Evolutionary conservation across 2,113 vertebrate genomes (phyloP).

Genomic region (Labeo catla): DNA sequence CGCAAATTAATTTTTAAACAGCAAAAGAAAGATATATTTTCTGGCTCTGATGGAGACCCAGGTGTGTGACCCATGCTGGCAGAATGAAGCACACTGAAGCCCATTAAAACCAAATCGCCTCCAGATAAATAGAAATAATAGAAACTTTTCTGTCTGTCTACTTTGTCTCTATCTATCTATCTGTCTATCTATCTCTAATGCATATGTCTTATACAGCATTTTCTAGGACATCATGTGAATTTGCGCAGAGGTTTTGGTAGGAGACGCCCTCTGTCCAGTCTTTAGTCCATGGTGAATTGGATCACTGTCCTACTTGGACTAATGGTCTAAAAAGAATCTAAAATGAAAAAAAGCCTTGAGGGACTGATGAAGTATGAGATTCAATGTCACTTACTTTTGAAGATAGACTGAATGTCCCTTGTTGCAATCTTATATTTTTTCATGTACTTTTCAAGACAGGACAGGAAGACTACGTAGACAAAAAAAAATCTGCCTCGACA

Average conservation of each 20-base stretch:
- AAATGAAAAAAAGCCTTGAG: conserved; percentile 34
- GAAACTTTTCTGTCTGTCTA: conserved; percentile 50
- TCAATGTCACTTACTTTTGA: conserved; percentile 38
- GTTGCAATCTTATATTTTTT: background rate
- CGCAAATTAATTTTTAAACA: background rate
- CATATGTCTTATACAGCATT: conserved; percentile 21
- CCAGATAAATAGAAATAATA: conserved; percentile 65
- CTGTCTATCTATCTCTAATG: too few species aligned
- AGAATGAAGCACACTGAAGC: conserved; percentile 62
- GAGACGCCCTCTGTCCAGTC: conserved; percentile 17
- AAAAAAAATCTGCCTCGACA: background rate
- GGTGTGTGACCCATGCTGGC: conserved; percentile 65
- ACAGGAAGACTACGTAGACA: background rate
- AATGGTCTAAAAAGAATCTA: conserved; percentile 49
- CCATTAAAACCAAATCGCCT: conserved; percentile 66
- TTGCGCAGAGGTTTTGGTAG: conserved; percentile 21
- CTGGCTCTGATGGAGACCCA: conserved; percentile 59
- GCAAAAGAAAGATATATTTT: background rate
- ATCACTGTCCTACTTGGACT: conserved; percentile 53
- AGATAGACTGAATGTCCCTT: background rate
- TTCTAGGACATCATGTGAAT: conserved; percentile 46
- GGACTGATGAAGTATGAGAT: conserved; percentile 35
- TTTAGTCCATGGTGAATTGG: conserved; percentile 40
- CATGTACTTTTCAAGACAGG: background rate
- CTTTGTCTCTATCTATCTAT: too few species aligned